Conservation (phyloP, 2,888 invertebrate genomes). For the Leistus spinibarbis region DNA sequence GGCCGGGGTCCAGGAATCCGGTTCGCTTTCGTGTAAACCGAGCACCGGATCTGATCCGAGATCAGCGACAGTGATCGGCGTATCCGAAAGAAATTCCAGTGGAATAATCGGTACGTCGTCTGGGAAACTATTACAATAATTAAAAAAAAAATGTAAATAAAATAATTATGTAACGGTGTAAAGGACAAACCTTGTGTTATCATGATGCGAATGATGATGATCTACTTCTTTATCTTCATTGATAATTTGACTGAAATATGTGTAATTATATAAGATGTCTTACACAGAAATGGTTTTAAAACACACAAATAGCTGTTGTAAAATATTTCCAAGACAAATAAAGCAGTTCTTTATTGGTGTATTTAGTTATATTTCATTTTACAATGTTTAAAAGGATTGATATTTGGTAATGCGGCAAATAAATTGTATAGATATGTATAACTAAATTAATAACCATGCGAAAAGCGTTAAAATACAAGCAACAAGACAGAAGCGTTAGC, state of each 20-base stretch:
- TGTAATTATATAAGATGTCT: background rate
- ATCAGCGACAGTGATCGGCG: slow-evolving; percentile 75
- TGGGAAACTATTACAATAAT: slow-evolving; percentile 64
- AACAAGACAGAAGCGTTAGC: slow-evolving; percentile 31
- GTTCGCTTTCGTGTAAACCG: slow-evolving; percentile 81
- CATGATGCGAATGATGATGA: slow-evolving; percentile 60
- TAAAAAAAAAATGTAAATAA: slow-evolving; percentile 19
- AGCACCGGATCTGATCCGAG: slow-evolving; percentile 82
- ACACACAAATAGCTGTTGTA: background rate
- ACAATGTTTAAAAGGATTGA: slow-evolving; percentile 24
- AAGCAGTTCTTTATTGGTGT: background rate
- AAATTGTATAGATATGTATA: slow-evolving; percentile 24
- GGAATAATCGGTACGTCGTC: slow-evolving; percentile 73
- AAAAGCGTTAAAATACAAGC: slow-evolving; percentile 27
- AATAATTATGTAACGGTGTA: background rate
- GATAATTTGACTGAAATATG: slow-evolving; percentile 66
- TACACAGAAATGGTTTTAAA: background rate
- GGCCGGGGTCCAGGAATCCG: slow-evolving; percentile 92
- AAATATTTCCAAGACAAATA: background rate
- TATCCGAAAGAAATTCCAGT: slow-evolving; percentile 74
- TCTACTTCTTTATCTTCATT: slow-evolving; percentile 68
- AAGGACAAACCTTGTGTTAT: slow-evolving; percentile 59
- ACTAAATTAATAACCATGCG: slow-evolving; percentile 18
- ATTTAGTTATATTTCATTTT: slow-evolving; percentile 33
- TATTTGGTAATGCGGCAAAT: slow-evolving; percentile 23